A percentile compares a stretch with the other conserved stretches of the same genome.
Evolutionary conservation across 2,888 invertebrate species (phyloP).

Genomic region (Agriopis marginaria): DNA sequence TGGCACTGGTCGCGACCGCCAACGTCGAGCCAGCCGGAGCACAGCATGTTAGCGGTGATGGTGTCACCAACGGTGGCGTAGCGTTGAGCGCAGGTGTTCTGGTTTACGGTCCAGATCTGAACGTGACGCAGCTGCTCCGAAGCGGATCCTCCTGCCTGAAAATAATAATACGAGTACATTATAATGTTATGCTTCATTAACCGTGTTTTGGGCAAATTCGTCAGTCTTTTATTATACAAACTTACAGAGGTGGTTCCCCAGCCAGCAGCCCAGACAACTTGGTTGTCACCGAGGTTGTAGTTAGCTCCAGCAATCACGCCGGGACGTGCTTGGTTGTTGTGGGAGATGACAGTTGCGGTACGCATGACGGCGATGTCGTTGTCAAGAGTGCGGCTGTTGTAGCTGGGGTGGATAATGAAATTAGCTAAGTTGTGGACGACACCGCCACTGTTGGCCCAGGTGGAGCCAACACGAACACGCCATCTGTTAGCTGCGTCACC

Average conservation of each 20-base stretch:
- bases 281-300: conserved; percentile 59
- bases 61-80: conserved; percentile 37
- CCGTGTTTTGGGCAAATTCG: too few species aligned
- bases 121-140: conserved; percentile 54
- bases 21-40: conserved; percentile 66
- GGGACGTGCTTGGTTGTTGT: conserved; percentile 48
- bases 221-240: not conserved
- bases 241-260: conserved; percentile 69
- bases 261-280: conserved; percentile 68
- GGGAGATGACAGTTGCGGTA: conserved; percentile 48
- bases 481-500: conserved; percentile 49
- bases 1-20: conserved; percentile 73
- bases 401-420: conserved; percentile 61
- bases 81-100: conserved; percentile 46
- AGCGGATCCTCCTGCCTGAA: conserved; percentile 30
- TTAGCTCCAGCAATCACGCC: conserved; percentile 57
- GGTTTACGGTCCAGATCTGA: conserved; percentile 56
- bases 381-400: conserved; percentile 48
- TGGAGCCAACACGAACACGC: conserved; percentile 59
- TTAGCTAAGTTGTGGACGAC: conserved; percentile 41
- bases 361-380: conserved; percentile 69
- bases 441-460: conserved; percentile 59
- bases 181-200: not conserved
- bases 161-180: conserved; percentile 5
- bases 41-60: conserved; percentile 48